phyloP scores from a whole-genome alignment of 2,113 vertebrate species.

The Lophotis ruficrista region DNA sequence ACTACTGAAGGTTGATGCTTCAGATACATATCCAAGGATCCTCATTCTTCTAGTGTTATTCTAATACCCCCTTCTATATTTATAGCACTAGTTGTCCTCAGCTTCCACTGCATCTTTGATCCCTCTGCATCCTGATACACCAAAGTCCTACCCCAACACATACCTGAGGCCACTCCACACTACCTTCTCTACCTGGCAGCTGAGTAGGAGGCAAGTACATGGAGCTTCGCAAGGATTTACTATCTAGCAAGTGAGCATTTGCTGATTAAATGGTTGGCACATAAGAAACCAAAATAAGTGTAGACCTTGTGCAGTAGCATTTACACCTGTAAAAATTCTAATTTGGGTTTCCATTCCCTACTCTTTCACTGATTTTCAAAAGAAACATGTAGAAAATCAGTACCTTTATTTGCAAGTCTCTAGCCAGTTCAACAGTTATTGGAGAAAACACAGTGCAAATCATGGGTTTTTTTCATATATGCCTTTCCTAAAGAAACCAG shows the following conservation, averaged over 20 bases:
- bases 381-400: not conserved
- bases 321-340: not conserved
- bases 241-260: not conserved
- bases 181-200: not conserved
- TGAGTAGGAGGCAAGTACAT: not conserved
- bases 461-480: rapidly evolving
- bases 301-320: not conserved
- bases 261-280: not conserved
- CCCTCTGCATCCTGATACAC: not conserved
- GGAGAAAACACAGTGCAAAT: not conserved
- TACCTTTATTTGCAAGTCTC: not conserved
- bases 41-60: not conserved
- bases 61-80: not conserved
- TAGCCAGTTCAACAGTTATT: not conserved
- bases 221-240: not conserved
- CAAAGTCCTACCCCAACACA: not conserved
- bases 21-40: not conserved
- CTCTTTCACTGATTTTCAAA: not conserved
- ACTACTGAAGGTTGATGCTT: not conserved
- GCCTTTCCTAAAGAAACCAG: not conserved
- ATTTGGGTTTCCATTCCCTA: not conserved
- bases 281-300: not conserved
- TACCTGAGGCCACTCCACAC: not conserved
- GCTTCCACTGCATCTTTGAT: not conserved
- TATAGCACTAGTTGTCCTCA: not conserved